Conservation (phyloP, 2,888 invertebrate species). For the Pomacea canaliculata region DNA sequence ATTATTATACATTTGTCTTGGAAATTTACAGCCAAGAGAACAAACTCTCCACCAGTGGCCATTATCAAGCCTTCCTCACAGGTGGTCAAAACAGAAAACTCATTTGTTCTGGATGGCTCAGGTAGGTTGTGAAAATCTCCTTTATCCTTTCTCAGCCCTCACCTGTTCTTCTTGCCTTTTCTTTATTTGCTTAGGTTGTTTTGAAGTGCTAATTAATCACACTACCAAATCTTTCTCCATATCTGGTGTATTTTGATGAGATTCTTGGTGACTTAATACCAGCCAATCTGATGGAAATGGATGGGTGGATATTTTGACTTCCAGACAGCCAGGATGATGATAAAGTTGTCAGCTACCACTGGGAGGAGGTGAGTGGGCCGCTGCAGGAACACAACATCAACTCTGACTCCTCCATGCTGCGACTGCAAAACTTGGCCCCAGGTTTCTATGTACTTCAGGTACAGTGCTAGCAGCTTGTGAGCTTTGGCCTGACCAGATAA, state of each 20-base stretch:
- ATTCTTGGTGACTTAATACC: too few species aligned
- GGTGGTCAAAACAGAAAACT: conserved; percentile 89
- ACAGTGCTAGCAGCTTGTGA: conserved; percentile 5
- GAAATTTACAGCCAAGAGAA: conserved; percentile 77
- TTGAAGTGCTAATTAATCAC: too few species aligned
- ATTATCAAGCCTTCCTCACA: conserved; percentile 88
- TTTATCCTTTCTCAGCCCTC: not conserved
- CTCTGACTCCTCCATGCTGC: conserved; percentile 82
- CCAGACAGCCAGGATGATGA: conserved; percentile 83
- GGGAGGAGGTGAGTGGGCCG: conserved; percentile 92
- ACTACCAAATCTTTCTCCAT: too few species aligned
- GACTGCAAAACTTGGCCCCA: conserved; percentile 86
- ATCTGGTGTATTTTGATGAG: too few species aligned
- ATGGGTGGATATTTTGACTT: conserved; percentile 8
- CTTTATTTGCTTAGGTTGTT: too few species aligned
- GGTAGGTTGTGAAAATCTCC: conserved; percentile 48
- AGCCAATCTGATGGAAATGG: too few species aligned
- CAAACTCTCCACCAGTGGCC: conserved; percentile 85
- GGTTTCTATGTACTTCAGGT: conserved; percentile 75
- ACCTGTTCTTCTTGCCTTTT: too few species aligned
- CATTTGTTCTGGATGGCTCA: conserved; percentile 87
- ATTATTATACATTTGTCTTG: too few species aligned
- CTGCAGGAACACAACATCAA: conserved; percentile 77
- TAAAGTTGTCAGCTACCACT: conserved; percentile 87
- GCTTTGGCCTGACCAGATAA: too few species aligned